Evolutionary conservation across 2,113 vertebrate genomes (phyloP).

Genomic region (Collichthys lucidus): DNA sequence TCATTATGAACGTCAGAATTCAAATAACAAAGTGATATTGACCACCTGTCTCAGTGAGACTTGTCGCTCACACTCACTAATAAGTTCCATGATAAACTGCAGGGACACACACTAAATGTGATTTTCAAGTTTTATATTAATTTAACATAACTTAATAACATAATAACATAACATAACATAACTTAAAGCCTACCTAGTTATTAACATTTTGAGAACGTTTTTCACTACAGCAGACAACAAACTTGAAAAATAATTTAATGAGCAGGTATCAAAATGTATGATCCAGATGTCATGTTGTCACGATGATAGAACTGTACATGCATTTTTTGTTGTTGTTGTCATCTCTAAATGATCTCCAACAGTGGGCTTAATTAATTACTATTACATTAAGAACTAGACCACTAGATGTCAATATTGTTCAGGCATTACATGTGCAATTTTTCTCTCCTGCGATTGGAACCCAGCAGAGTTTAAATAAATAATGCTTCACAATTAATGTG

Average conservation of each 20-base stretch:
- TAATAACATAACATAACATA: no score
- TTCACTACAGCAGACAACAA: no score
- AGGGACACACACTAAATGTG: no score
- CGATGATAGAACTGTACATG: neutral
- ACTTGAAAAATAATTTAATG: neutral
- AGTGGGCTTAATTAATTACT: slow-evolving; percentile 14
- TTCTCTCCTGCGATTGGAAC: neutral
- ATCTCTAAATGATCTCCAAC: slow-evolving; percentile 4
- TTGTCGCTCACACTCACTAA: no score
- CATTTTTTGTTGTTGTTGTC: neutral
- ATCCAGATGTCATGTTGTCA: neutral
- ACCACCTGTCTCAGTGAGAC: no score
- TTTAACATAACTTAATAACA: no score
- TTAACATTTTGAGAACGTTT: no score
- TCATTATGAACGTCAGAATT: no score
- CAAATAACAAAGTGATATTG: no score
- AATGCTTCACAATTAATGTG: slow-evolving; percentile 35
- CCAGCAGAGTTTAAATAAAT: slow-evolving; percentile 20
- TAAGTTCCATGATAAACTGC: no score
- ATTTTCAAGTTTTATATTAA: no score
- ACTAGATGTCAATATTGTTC: slow-evolving; percentile 70
- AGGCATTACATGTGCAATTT: slow-evolving; percentile 33
- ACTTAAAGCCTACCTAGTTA: no score
- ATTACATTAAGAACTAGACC: slow-evolving; percentile 23
- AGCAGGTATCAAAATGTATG: neutral